phyloP scores from a whole-genome alignment of 2,113 vertebrate species.

The Anhinga anhinga region DNA sequence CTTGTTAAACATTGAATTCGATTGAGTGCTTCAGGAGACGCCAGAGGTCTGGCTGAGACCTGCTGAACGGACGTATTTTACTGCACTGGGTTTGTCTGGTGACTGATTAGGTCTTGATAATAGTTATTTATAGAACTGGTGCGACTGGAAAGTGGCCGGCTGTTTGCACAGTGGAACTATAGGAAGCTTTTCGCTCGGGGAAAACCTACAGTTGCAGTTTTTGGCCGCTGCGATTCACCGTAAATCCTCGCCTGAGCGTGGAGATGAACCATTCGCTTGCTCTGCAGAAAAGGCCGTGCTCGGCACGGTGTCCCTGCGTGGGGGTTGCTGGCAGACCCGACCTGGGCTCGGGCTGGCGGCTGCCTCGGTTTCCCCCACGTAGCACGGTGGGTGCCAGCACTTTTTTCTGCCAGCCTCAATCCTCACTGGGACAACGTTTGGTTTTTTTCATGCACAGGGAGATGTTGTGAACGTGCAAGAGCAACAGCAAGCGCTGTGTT shows the following conservation, averaged over 20 bases:
- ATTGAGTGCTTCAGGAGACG: accelerated
- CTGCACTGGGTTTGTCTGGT: not conserved
- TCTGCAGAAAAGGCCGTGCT: not conserved
- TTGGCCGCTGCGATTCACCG: not conserved
- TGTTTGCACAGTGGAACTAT: not conserved
- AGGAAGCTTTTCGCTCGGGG: not conserved
- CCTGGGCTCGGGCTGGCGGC: not conserved
- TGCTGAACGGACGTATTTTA: not conserved
- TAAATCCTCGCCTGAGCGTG: accelerated
- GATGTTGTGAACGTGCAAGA: not conserved
- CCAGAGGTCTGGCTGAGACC: not conserved
- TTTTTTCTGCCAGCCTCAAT: not conserved
- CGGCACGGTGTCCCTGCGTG: accelerated
- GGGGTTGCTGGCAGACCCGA: not conserved
- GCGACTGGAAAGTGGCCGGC: not conserved
- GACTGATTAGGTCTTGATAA: not conserved
- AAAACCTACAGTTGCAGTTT: not conserved
- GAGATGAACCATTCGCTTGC: not conserved
- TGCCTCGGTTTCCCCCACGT: not conserved
- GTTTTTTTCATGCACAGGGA: not conserved
- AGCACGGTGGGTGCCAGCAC: not conserved
- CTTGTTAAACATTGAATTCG: not conserved
- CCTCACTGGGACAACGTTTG: not conserved
- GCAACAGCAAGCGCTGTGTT: accelerated
- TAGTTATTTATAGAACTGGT: not conserved